Evolutionary conservation across 35 echinoderm and acorn worm genomes (phyloP), one percentile per base, ranked within the genome.

Genomic region (Acanthaster planci): DNA sequence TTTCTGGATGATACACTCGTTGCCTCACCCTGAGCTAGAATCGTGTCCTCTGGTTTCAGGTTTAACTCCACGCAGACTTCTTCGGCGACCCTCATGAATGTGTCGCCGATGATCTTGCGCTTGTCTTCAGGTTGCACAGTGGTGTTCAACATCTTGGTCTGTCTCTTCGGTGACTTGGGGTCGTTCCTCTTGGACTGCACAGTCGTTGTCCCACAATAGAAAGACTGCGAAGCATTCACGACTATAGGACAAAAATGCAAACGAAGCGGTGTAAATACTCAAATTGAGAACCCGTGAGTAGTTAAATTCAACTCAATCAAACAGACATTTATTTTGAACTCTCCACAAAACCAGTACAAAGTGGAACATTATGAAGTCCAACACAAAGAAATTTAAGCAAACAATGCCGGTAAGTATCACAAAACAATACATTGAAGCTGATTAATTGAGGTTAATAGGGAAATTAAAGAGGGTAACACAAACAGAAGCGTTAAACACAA

Each of bases 11-110:
- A 4, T 6, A 4, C 12, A 47, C 21, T 23, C 42, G 42, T 47
- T 47, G 42, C 26, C 67, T 84, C 78, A 90, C 90, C 94, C 84
- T 93, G 94, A 77, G 94, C 94, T 80, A 97, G 59, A 14, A 97
- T 84, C 44, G 90, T 92, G 76, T 92, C 90, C 60, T 89, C 58
- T 82, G 86, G 90, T 54, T 97, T 97, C 1, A 90, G 80, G 55
- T 93, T 85, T 55, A 97, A 77, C 35, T 97, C 94, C 88, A 89
- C 76, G 53, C 94, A 97, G 1, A 93, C 86, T 37, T 97, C 91
- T 38, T 97, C 94, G 31, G 94, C 94, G 29, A 92, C 89, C 56
- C 85, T 90, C 83, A 97, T 97, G 84, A 97, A 97, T 10, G 87
- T 93, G 47, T 93, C 91, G 7, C 91, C 91, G 77, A 97, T 97